A percentile compares a stretch with the other conserved stretches of the same genome.
Evolutionary conservation across 2,113 vertebrate genomes (phyloP).

Genomic region (Sinocyclocheilus rhinocerous): DNA sequence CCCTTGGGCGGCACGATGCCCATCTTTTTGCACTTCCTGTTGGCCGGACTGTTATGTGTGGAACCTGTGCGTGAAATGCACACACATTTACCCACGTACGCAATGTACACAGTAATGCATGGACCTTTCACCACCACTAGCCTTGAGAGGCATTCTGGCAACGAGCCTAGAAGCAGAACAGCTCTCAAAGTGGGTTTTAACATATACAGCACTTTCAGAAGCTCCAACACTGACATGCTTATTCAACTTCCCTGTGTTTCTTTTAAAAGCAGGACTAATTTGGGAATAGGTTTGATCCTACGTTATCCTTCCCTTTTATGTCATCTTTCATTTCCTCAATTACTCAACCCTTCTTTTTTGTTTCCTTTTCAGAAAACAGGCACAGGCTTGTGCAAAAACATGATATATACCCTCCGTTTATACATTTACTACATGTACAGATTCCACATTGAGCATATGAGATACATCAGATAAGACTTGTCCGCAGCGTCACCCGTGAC

Average conservation of each 20-base stretch:
- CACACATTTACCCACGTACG: constrained; percentile 10
- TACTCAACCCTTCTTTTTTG: constrained; percentile 10
- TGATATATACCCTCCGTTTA: neutral
- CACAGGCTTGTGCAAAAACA: neutral
- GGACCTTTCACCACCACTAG: constrained; percentile 38
- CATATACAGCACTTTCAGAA: constrained; percentile 16
- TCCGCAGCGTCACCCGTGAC: neutral
- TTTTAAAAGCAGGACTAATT: constrained; percentile 32
- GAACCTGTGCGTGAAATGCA: neutral
- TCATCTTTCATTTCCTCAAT: constrained; percentile 24
- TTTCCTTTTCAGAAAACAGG: constrained; percentile 12
- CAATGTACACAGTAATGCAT: constrained; percentile 18
- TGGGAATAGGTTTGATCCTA: constrained; percentile 5
- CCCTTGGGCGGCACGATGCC: neutral
- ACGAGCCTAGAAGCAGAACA: constrained; percentile 27
- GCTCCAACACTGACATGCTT: neutral
- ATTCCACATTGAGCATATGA: neutral
- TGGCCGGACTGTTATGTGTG: neutral
- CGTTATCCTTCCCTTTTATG: constrained; percentile 21
- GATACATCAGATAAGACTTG: constrained; percentile 11
- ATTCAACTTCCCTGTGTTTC: neutral
- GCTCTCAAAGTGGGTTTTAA: constrained; percentile 6
- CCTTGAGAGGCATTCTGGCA: constrained; percentile 33
- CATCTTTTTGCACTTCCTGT: neutral
- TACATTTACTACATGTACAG: neutral